These are phyloP conservation scores for Ceyx cyanopectus DNA, from an alignment of 2,113 vertebrate genomes.

Conservation along the genomic window DNA sequence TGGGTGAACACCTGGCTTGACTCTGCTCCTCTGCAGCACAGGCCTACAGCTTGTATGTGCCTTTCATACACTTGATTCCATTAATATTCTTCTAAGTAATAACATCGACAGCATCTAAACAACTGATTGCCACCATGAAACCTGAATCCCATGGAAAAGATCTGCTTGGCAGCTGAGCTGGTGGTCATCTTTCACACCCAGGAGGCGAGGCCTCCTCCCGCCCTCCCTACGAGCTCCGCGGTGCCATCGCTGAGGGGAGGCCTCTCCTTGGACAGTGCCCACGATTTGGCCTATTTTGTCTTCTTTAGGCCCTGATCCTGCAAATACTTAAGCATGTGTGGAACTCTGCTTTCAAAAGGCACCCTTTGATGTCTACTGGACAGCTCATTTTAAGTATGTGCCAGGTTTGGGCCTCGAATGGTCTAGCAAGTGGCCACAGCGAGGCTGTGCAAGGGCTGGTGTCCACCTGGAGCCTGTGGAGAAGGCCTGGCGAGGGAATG, in stretches of 20 bases:
- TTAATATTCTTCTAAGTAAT: neutral
- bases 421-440: neutral
- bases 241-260: neutral
- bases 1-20: neutral
- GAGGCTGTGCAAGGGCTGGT: neutral
- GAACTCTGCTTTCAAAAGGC: slow-evolving; percentile 11
- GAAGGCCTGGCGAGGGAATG: neutral
- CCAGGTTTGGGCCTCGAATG: slow-evolving; percentile 2
- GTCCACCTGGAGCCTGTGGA: neutral
- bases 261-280: neutral
- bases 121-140: neutral
- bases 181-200: neutral
- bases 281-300: neutral
- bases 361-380: slow-evolving; percentile 31
- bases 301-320: neutral
- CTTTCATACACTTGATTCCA: neutral
- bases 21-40: neutral
- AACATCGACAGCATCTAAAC: neutral
- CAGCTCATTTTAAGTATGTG: slow-evolving; percentile 23
- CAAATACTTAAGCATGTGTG: slow-evolving; percentile 19
- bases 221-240: neutral
- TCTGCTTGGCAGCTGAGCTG: neutral
- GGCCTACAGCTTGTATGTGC: neutral
- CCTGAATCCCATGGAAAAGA: neutral
- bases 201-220: neutral